Percentiles rank a stretch among this genome's conserved stretches.
These are phyloP conservation scores for Acheta domesticus DNA, from an alignment of 2,888 invertebrate species.

Conservation along the genomic window DNA sequence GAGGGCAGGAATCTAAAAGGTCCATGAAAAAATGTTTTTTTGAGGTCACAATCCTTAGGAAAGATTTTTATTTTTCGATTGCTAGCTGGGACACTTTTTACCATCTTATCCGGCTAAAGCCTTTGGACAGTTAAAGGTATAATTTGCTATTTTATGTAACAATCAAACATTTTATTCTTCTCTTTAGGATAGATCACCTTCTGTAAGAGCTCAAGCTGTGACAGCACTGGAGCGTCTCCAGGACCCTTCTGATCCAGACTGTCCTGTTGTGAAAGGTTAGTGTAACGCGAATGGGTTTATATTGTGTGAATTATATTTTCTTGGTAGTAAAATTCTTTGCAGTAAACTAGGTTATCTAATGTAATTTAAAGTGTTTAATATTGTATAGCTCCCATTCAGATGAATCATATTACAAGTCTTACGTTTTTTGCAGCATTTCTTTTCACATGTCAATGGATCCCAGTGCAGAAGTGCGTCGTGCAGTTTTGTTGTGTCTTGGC, in stretches of 20 bases:
- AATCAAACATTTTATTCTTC: slow-evolving; percentile 22
- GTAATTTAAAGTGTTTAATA: no score
- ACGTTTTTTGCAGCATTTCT: slow-evolving; percentile 53
- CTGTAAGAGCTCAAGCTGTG: slow-evolving; percentile 76
- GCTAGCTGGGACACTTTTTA: no score
- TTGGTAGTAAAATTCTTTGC: no score
- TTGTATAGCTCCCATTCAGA: no score
- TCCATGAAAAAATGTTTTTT: no score
- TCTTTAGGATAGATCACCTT: slow-evolving; percentile 66
- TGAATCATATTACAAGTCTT: neutral
- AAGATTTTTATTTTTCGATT: no score
- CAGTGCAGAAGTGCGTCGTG: slow-evolving; percentile 66
- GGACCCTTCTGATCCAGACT: slow-evolving; percentile 69
- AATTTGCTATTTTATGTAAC: no score
- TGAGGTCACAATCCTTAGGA: no score
- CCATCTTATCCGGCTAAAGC: no score
- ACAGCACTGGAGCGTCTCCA: slow-evolving; percentile 75
- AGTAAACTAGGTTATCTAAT: no score
- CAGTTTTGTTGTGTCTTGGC: slow-evolving; percentile 70
- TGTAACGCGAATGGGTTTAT: neutral
- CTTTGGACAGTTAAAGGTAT: no score
- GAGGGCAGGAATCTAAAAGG: no score
- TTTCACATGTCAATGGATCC: slow-evolving; percentile 71
- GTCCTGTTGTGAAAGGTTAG: slow-evolving; percentile 64
- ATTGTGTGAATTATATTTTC: neutral